Conservation (phyloP, 2,888 invertebrate species). For the Drosophila tripunctata region DNA sequence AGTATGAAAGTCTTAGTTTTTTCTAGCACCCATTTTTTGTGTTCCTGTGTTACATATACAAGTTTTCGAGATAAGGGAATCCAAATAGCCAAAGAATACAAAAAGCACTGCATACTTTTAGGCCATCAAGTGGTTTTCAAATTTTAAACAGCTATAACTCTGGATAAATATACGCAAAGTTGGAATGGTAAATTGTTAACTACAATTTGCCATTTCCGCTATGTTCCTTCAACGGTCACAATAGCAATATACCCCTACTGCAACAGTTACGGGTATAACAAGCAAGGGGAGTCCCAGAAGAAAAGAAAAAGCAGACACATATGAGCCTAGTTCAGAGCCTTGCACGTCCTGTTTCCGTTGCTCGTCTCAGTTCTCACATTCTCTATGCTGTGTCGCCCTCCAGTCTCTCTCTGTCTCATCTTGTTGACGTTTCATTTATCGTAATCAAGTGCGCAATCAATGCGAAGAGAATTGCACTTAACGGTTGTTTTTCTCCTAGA, state of each 20-base stretch:
- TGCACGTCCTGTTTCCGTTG: conserved; percentile 21
- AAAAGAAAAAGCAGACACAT: conserved; percentile 37
- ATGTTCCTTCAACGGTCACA: no score
- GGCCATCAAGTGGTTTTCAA: not conserved
- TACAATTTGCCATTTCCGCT: no score
- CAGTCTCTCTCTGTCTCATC: conserved; percentile 17
- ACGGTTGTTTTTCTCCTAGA: conserved; percentile 31
- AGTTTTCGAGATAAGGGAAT: no score
- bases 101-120: not conserved
- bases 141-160: not conserved
- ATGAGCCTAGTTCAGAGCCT: conserved; percentile 41
- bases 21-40: no score
- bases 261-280: not conserved
- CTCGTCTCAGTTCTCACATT: not conserved
- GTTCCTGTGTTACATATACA: no score
- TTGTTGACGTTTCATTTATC: conserved; percentile 78
- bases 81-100: no score
- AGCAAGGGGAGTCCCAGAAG: conserved; percentile 29
- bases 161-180: no score
- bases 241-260: not conserved
- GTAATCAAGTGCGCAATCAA: conserved; percentile 78
- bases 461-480: conserved; percentile 77
- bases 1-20: no score
- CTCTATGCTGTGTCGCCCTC: not conserved
- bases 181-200: no score